Base-by-base conservation (phyloP, 2,113 vertebrate genomes). In the Hippocampus abdominalis region DNA sequence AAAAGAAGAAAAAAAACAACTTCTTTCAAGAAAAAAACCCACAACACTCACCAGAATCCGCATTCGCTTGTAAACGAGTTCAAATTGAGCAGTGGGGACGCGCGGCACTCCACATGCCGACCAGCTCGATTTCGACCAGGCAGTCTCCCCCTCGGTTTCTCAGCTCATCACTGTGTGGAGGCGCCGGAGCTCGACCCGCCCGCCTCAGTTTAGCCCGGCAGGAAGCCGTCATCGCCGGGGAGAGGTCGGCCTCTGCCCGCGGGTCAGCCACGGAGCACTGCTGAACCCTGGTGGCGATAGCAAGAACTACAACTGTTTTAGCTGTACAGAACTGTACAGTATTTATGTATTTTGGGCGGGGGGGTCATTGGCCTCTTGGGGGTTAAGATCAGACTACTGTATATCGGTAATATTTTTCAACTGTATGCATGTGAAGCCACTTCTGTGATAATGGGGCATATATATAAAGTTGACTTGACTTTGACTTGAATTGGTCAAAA, bases 151-250 rank as follows among this genome's bases (percentile, higher is more conserved):
- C 62, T 44, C 54, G 23, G 54, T 25, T 8, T 32, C 57, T 60
- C 11, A 18, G 23, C 13, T 64, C 63, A 46, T 64, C 40, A n/a
- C 40, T 7, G 1, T 64, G 63, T 27, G 23, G 40, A 46, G 42
- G 21, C 10, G 36, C 61, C 36, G 63, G 6, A 3, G 21, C 57
- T 29, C 57, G 27, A 48, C 49, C 21, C 49, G n/a, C 40, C 40
- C 62, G 40, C 21, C 23, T 15, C 39, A 7, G 39, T n/a, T 23
- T 40, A 25, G n/a, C 40, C 15, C 12, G 40, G 42, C 63, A 64
- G 63, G 63, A 64, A 64, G 63, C 63, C 23, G 63, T 64, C 63
- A 64, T 64, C n/a, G n/a, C n/a, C n/a, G 20, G 0, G 13, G 23
- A 25, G 40, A 44, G 63, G 42, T 25, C 42, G 63, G 21, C n/a